Evolutionary conservation across 2,888 invertebrate genomes (phyloP).

Genomic region (Altica lythri): DNA sequence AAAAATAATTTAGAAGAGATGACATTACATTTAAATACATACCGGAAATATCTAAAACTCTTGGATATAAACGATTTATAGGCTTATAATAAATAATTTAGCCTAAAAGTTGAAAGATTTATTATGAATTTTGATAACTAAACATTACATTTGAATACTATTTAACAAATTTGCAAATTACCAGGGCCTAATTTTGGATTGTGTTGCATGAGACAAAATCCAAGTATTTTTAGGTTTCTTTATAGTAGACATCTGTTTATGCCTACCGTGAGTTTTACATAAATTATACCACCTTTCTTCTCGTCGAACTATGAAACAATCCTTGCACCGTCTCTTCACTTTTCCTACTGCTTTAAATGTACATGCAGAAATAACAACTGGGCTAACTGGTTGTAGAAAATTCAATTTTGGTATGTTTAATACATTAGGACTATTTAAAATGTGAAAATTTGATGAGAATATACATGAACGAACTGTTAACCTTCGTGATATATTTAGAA

Average conservation of each 20-base stretch:
- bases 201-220: slow-evolving; percentile 77
- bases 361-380: slow-evolving; percentile 50
- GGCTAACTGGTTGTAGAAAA: slow-evolving; percentile 35
- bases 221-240: slow-evolving; percentile 72
- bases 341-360: slow-evolving; percentile 76
- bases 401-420: slow-evolving; percentile 2
- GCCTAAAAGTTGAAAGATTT: too few relatives aligned
- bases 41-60: too few relatives aligned
- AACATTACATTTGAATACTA: too few relatives aligned
- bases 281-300: slow-evolving; percentile 72
- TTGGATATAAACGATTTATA: too few relatives aligned
- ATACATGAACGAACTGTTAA: slow-evolving; percentile 17
- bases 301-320: slow-evolving; percentile 74
- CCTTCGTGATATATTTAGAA: slow-evolving; percentile 18
- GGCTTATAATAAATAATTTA: too few relatives aligned
- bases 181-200: slow-evolving; percentile 63
- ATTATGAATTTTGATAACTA: too few relatives aligned
- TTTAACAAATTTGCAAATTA: too few relatives aligned
- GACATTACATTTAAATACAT: too few relatives aligned
- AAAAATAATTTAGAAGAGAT: too few relatives aligned
- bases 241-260: slow-evolving; percentile 79
- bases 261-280: slow-evolving; percentile 76
- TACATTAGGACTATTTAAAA: not conserved
- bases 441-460: slow-evolving; percentile 18
- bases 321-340: slow-evolving; percentile 73